Base-by-base conservation (phyloP, 2,888 invertebrate species). In the Formica aserva region DNA sequence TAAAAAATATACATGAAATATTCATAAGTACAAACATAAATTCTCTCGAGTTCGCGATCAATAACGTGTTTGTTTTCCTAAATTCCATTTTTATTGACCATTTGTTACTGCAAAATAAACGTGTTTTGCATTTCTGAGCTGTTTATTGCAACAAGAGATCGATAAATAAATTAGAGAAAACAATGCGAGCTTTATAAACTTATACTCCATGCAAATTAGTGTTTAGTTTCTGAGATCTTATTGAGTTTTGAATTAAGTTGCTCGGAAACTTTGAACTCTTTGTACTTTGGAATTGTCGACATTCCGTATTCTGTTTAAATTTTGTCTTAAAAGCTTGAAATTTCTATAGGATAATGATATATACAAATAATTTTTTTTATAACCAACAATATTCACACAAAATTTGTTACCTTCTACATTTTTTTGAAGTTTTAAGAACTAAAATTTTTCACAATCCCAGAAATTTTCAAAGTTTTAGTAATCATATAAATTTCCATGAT, bases 21-120 rank as follows among this genome's bases (percentile, higher is more conserved):
- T 91, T 88, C 74, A 89, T 85, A 52, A 86, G 66, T 52, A 66
- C 52, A 77, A 86, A 83, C 52, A 63, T 55, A 67, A 80, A 77
- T 82, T 80, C 71, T n/a, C 35, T 26, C 55, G 32, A 35, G 26
- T 45, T 80, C n/a, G 41, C 62, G 57, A 81, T 82, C 69, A 76
- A 78, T 63, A 80, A 45, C 60, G 35, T 29, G 63, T 72, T 87
- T 71, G 55, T 75, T 57, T 55, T 45, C 48, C 15, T 32, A 60
- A 65, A 75, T 22, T 66, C 41, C 6, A 60, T 32, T 81, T 84
- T 80, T 55, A 65, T 63, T 60, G 55, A 80, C n/a, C 26, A 76
- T 80, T 15, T 60, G 72, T 72, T 80, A 62, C 32, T 62, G 35
- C 45, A 1, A 62, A 35, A 72, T 62, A 72, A 77, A 78, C 38